Evolutionary conservation across 2,797 vertebrate genomes (phyloP), one percentile per base, ranked within the genome.

Genomic region (Danio aesculapii): DNA sequence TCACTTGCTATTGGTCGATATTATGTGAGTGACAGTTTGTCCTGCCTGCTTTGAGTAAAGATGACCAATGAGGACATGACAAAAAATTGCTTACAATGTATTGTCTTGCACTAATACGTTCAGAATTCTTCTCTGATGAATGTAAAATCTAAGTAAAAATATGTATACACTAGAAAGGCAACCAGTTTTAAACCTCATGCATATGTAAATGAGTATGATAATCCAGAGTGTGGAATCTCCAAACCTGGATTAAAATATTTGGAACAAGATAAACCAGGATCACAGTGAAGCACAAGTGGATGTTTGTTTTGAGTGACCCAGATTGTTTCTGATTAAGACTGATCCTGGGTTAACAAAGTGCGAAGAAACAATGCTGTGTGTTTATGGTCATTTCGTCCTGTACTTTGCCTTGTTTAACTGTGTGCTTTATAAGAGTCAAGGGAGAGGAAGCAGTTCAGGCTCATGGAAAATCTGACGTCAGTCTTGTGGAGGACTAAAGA

Each of bases 391-490:
- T 62, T 79, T 53, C 21, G 1, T 9, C 13, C 13, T 53, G 47
- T 44, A 21, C 9, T 16, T 43, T 71, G 16, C 49, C 46, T 68
- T 68, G 8, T 49, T 13, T 59, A 49, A 58, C 71, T 62, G 8
- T 75, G 8, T 75, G 49, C 17, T 72, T 55, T 64, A 39, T 52
- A 80, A 64, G 41, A n/a, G 47, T 71, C 39, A 47, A 19, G 68
- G 41, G 41, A 14, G 17, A 64, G 50, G 41, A 52, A 71, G 59
- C 39, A 69, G 30, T 30, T 30, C 69, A 69, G 8, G 17, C 41
- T 69, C 19, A 75, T 75, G 55, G 58, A 75, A 76, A 70, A 53
- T 71, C 64, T 67, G 75, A 21, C 53, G 41, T 41, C 62, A 62
- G 21, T 68, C n/a, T 53, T 44, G 47, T 30, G 0, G 21, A 52